Evolutionary conservation across 1,140 invertebrate species (phyloP).

Genomic region (Cydia strobilella): DNA sequence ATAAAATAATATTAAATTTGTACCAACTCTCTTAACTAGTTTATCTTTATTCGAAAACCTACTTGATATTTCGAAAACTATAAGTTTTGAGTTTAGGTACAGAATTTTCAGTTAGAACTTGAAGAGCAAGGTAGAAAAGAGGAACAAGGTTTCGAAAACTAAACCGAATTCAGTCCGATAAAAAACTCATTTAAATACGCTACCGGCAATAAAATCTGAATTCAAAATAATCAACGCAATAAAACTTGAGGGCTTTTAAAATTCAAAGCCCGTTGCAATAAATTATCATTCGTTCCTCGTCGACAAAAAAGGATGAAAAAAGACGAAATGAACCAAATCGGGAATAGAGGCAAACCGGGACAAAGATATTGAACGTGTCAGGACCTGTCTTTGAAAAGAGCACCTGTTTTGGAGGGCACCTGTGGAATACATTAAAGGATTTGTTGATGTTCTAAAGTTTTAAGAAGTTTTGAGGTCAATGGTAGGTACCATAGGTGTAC

Average conservation of each 20-base stretch:
- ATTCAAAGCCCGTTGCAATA: conserved; percentile 51
- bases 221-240: conserved; percentile 30
- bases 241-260: conserved; percentile 37
- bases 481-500: neutral
- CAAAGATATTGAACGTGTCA: conserved; percentile 62
- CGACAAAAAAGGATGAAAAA: conserved; percentile 41
- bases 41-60: too few relatives aligned
- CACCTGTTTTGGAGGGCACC: conserved; percentile 66
- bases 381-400: conserved; percentile 52
- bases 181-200: conserved; percentile 34
- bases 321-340: conserved; percentile 51
- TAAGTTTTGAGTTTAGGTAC: too few relatives aligned
- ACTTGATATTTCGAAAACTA: too few relatives aligned
- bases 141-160: neutral
- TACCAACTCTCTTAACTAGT: too few relatives aligned
- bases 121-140: neutral
- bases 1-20: too few relatives aligned
- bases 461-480: conserved; percentile 30
- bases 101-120: too few relatives aligned
- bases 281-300: conserved; percentile 55
- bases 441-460: conserved; percentile 18
- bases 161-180: conserved; percentile 35
- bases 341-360: conserved; percentile 51
- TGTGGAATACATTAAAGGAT: conserved; percentile 57
- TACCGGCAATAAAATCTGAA: conserved; percentile 29